phyloP scores from a whole-genome alignment of 1,140 invertebrate species.

The Bombus breviceps region DNA sequence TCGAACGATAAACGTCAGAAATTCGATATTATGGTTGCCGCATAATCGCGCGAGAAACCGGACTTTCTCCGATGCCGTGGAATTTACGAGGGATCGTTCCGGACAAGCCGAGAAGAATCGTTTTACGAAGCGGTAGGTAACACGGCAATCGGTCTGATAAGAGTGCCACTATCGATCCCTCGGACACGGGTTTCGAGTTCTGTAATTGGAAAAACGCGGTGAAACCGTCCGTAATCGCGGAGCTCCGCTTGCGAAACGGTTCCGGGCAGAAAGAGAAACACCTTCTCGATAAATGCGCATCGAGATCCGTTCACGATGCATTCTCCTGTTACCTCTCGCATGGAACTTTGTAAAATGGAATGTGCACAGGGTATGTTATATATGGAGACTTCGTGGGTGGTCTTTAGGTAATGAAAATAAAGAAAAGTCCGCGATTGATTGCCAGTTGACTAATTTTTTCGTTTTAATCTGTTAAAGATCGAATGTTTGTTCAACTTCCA shows the following conservation, averaged over 20 bases:
- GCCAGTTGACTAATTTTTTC: too few relatives aligned
- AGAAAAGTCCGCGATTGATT: neutral
- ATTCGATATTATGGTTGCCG: slow-evolving; percentile 42
- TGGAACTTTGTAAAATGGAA: neutral
- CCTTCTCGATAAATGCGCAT: slow-evolving; percentile 14
- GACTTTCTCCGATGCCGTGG: slow-evolving; percentile 49
- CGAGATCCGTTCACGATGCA: neutral
- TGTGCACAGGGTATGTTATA: neutral
- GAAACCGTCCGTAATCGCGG: slow-evolving; percentile 20
- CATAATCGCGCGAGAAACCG: slow-evolving; percentile 51
- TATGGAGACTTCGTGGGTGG: neutral
- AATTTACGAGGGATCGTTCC: slow-evolving; percentile 49
- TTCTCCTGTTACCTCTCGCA: neutral
- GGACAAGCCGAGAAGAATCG: slow-evolving; percentile 30
- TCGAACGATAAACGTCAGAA: slow-evolving; percentile 50
- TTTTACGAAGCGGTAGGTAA: slow-evolving; percentile 50
- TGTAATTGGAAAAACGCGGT: slow-evolving; percentile 39
- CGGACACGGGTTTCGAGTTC: slow-evolving; percentile 21
- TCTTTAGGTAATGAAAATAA: neutral
- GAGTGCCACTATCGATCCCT: slow-evolving; percentile 24
- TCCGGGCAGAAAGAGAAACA: neutral
- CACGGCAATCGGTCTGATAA: slow-evolving; percentile 29
- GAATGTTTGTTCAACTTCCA: too few relatives aligned
- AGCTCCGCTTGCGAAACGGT: slow-evolving; percentile 23
- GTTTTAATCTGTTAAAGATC: too few relatives aligned